Evolutionary conservation across 2,113 vertebrate genomes (phyloP).

Genomic region (Equus przewalskii): DNA sequence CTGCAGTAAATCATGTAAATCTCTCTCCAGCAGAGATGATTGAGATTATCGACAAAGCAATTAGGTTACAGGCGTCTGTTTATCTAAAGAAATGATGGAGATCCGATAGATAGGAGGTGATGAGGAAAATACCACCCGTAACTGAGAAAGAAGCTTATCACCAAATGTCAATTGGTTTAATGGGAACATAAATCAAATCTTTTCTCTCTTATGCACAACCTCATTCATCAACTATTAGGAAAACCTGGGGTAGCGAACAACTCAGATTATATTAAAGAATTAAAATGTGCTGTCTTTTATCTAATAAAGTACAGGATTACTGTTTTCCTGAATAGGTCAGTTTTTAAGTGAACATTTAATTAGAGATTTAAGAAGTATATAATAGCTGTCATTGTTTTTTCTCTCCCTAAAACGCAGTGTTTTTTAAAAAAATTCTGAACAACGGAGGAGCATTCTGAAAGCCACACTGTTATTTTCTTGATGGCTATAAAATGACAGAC

Average conservation of each 20-base stretch:
- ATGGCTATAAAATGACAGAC: background rate
- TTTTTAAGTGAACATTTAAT: slow-evolving; percentile 28
- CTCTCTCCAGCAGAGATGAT: background rate
- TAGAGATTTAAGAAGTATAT: background rate
- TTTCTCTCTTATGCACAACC: background rate
- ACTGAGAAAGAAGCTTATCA: background rate
- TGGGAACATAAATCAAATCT: background rate
- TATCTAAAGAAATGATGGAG: background rate
- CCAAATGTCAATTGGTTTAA: background rate
- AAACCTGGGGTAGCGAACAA: background rate
- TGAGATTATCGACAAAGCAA: background rate
- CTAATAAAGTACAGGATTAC: background rate
- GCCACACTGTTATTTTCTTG: background rate
- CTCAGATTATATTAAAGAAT: background rate
- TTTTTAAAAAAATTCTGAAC: background rate
- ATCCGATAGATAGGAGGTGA: background rate
- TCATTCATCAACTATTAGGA: background rate
- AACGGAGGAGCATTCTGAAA: background rate
- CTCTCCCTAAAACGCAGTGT: background rate
- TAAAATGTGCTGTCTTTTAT: background rate
- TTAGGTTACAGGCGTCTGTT: background rate
- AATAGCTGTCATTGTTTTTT: background rate
- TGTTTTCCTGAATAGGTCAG: background rate
- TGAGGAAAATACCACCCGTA: background rate
- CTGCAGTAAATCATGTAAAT: background rate